A percentile compares a stretch with the other conserved stretches of the same genome.
Evolutionary conservation across 1,140 invertebrate genomes (phyloP).

Genomic region (Pseudachorutes palmiensis): DNA sequence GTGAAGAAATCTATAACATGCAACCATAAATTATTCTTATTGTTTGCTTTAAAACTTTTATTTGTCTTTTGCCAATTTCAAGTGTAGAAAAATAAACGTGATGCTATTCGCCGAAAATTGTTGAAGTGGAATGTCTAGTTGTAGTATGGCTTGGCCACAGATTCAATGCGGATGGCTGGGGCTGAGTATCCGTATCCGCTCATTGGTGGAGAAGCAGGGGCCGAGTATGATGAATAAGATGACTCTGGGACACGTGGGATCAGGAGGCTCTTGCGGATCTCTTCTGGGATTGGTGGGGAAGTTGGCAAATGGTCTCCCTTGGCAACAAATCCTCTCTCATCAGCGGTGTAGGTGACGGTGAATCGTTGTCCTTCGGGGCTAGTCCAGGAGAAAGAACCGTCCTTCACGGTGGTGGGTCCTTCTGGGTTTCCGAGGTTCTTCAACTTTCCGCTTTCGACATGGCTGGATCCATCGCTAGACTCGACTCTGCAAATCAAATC

Average conservation of each 20-base stretch:
- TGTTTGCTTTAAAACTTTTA: too few relatives aligned
- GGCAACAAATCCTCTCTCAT: conserved; percentile 12
- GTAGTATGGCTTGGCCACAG: not conserved
- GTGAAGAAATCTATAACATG: too few relatives aligned
- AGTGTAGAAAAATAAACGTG: too few relatives aligned
- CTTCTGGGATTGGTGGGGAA: conserved; percentile 13
- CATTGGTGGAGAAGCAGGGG: not conserved
- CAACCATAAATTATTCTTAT: too few relatives aligned
- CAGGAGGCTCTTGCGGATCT: conserved; percentile 8
- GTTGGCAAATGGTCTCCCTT: conserved; percentile 8
- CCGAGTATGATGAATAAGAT: not conserved
- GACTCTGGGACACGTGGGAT: not conserved
- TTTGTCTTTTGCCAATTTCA: too few relatives aligned
- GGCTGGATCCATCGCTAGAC: not conserved
- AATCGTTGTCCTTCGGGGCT: conserved; percentile 5
- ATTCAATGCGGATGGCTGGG: not conserved
- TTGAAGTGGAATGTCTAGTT: too few relatives aligned
- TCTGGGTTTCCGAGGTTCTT: conserved; percentile 10
- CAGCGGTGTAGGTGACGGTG: conserved; percentile 11
- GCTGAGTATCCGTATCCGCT: not conserved
- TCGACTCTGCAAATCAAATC: conserved; percentile 3
- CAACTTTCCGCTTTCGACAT: not conserved
- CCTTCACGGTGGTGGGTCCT: conserved; percentile 4
- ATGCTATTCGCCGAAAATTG: too few relatives aligned
- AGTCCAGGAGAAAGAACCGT: not conserved